Evolutionary conservation across 2,888 invertebrate species (phyloP), one percentile per base, ranked within the genome.

Genomic region (Megaustenia siamemsis): DNA sequence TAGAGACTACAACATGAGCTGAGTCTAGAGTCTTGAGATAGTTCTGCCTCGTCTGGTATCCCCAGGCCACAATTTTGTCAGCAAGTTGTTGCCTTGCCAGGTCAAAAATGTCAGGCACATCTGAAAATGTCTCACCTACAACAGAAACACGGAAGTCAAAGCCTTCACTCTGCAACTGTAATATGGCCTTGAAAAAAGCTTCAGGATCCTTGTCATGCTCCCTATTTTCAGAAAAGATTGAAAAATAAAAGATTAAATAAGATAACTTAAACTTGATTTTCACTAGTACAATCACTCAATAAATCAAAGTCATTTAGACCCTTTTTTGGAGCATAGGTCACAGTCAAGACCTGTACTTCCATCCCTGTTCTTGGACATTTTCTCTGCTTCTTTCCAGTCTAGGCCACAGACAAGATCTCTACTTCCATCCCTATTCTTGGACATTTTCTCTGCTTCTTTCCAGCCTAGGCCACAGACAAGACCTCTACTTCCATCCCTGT

Each of bases 1-100:
- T 96, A 0, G 96, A 96, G 45, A 97, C 95, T 5, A 95, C 96
- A 69, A 96, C 95, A 93, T 96, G 96, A 28, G 95, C 95, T 0
- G 93, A 90, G 24, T 93, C 89, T 79, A 97, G 93, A 3, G 96
- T 93, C 56, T 94, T 91, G 87, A 95, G 95, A 92, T 96, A 97
- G 21, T 95, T 95, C 87, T 95, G 95, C 35, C 91, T 93, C 28
- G 94, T 91, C 32, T 95, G 90, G 92, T 94, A 96, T 0, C 96
- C 96, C 95, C 95, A 96, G 90, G 95, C 93, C 5, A 95, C 88
- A 63, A 96, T 94, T 60, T 93, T 90, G 15, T 88, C 86, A 21
- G 77, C 68, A 66, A 95, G 88, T 53, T 93, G 93, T 12, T 94
- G 92, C 87, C 95, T 94, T 4, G 96, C 95, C 86, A 94, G 94